Evolutionary conservation across 2,113 vertebrate species (phyloP), one percentile per base, ranked within the genome.

Genomic region (Aphyosemion australe): DNA sequence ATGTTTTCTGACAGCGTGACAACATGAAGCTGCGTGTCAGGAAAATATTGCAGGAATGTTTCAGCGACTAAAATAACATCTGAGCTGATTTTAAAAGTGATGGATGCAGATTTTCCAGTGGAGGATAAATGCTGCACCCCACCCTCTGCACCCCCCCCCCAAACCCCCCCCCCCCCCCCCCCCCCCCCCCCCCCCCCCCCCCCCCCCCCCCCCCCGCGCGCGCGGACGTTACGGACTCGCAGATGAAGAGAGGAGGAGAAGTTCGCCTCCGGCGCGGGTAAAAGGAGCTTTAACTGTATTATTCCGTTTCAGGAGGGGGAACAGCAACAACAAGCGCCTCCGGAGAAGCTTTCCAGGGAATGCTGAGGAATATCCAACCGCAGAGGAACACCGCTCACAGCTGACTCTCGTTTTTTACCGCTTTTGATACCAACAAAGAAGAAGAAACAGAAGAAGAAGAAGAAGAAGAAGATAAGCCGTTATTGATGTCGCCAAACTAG

Each of bases 181-280:
- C 59, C 74, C 21, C 78, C 88, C 78, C 81, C 84, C 85, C 65
- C 76, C 62, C 74, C 65, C 81, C 81, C 79, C 72, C 86, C 82
- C 31, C 46, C 26, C 2, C 77, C 50, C 49, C 77, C 78, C 57
- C 45, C 60, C 51, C 59, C 69, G 60, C 67, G 77, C 66, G 37
- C 67, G 55, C 69, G 73, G 63, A 43, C 69, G 41, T 64, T 39
- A 37, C 34, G 34, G 34, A 37, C 34, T 37, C 34, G 61, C 72
- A 73, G 84, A 81, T 81, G 84, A 31, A 80, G 79, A 80, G 88
- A 84, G 78, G 85, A 83, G 80, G 34, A 37, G 34, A 88, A 90
- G 81, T 89, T 90, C 70, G 70, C 82, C 75, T 53, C 72, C 81
- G 79, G 87, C 79, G 61, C 80, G 60, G 60, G 79, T 61, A 69